Conservation (phyloP, 2,888 invertebrate genomes). For the Kuschelorhynchus macadamiae region DNA sequence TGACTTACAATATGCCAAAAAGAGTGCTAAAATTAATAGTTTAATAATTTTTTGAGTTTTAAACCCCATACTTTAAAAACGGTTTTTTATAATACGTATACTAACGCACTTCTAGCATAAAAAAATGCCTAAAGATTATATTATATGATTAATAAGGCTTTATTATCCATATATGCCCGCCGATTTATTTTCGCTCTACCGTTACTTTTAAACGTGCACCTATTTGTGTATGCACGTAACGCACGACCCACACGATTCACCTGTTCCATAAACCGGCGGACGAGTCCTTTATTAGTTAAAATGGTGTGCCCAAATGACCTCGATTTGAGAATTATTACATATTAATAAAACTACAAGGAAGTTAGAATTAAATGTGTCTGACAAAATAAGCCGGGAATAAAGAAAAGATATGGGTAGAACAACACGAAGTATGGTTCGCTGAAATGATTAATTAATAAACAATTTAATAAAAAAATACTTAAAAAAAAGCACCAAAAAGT, state of each 20-base stretch:
- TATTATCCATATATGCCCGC: neutral
- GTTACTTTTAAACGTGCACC: conserved; percentile 22
- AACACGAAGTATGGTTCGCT: too few species aligned
- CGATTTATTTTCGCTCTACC: conserved; percentile 20
- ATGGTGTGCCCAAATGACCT: conserved; percentile 24
- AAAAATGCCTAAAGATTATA: too few species aligned
- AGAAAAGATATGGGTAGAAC: too few species aligned
- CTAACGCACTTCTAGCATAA: too few species aligned
- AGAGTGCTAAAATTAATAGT: too few species aligned
- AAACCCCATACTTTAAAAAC: too few species aligned
- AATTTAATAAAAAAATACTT: neutral
- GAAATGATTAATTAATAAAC: neutral
- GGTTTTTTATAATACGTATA: too few species aligned
- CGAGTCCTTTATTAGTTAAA: conserved; percentile 11
- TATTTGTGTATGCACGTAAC: conserved; percentile 36
- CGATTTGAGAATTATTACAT: conserved; percentile 1
- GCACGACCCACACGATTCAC: conserved; percentile 33
- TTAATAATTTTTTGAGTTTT: too few species aligned
- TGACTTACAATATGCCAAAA: too few species aligned
- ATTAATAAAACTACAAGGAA: neutral
- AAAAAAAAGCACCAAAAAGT: too few species aligned
- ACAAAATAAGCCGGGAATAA: too few species aligned
- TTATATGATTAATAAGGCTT: neutral
- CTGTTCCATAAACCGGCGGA: conserved; percentile 25
- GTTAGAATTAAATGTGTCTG: too few species aligned